Evolutionary conservation across 2,113 vertebrate genomes (phyloP).

Genomic region (Pogona vitticeps): DNA sequence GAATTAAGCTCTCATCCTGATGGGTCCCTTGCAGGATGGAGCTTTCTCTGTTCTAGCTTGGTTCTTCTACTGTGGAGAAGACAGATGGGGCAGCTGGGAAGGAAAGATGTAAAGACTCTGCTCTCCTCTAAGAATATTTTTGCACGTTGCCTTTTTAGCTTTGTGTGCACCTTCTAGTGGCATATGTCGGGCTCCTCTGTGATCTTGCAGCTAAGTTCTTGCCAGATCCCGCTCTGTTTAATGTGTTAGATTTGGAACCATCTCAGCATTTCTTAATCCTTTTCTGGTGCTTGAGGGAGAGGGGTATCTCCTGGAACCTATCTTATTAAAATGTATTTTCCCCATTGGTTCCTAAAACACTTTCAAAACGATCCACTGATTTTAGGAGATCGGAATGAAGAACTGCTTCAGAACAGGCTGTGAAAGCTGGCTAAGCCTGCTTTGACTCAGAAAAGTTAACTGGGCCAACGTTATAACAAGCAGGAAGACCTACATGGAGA

Average conservation of each 20-base stretch:
- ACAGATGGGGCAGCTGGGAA: neutral
- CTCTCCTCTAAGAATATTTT: neutral
- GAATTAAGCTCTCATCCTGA: neutral
- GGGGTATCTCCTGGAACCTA: neutral
- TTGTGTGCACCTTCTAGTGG: too few relatives aligned
- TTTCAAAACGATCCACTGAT: neutral
- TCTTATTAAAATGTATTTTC: neutral
- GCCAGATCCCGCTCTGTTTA: neutral
- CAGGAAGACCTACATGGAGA: neutral
- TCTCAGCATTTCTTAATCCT: neutral
- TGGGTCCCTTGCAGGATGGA: neutral
- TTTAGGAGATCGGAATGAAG: neutral
- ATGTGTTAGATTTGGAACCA: neutral
- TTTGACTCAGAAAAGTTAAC: too few relatives aligned
- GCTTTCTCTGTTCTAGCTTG: neutral
- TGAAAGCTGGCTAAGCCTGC: neutral
- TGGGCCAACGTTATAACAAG: neutral
- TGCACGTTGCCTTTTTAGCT: too few relatives aligned
- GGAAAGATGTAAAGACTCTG: neutral
- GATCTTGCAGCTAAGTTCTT: neutral
- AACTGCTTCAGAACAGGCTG: neutral
- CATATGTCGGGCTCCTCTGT: neutral
- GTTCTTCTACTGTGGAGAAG: neutral
- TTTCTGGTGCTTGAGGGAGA: neutral
- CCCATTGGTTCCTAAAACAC: neutral